Evolutionary conservation across 2,113 vertebrate species (phyloP), one percentile per base, ranked within the genome.

Genomic region (Shinisaurus crocodilurus): DNA sequence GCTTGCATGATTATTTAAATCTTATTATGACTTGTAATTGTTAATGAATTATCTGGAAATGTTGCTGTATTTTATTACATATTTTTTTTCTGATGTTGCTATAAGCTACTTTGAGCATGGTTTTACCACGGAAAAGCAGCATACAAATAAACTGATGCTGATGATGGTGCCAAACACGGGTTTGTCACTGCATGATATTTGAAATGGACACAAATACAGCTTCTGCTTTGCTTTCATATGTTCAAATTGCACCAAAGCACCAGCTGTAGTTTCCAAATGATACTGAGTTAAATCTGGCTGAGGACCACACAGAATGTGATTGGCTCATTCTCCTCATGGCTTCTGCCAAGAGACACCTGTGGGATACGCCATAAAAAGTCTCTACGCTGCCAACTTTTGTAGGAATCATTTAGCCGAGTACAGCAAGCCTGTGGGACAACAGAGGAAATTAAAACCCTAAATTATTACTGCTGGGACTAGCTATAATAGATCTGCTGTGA

Each of bases 361-460:
- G 82, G 87, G 74, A 93, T 43, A 92, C 75, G 88, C 75, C 89
- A 90, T 95, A 93, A 94, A 96, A 94, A 87, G 6, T 91, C 90
- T 93, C 91, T 37, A 82, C 90, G 85, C 90, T 90, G 89, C 92
- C 90, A 95, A 88, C 86, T 94, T 96, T 89, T 87, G 87, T 0
- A 0, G 94, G 88, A 95, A 92, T 86, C 81, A 0, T 94, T 95
- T 94, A 90, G 89, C 93, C 93, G 89, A 88, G 92, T 95, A 88
- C 54, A 94, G 89, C 84, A 95, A 96, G 95, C 93, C 96, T 93
- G 83, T 93, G 93, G 93, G 94, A 96, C 48, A 1, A 84, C 89
- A 91, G 89, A 95, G 95, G 93, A 95, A 96, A 96, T 96, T 96
- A 96, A 96, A 96, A 93, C 91, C 93, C 94, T 95, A 94, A 95